Conservation (phyloP, 2,888 invertebrate genomes). For the Strigamia transsilvanica region DNA sequence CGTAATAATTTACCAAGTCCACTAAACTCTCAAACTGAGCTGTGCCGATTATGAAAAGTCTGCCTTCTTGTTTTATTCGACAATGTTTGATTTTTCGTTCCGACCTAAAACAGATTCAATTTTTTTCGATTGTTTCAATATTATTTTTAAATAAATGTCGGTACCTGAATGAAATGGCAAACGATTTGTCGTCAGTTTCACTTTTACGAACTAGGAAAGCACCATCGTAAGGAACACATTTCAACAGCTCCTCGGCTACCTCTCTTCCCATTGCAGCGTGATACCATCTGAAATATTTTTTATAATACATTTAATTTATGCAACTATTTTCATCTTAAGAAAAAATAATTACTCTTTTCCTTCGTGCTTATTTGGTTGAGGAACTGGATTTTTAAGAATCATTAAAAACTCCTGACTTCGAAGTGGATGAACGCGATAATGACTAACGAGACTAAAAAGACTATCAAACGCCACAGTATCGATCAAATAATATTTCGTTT, state of each 20-base stretch:
- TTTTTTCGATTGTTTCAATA: neutral
- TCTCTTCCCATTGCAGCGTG: conserved; percentile 80
- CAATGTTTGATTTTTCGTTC: conserved; percentile 97
- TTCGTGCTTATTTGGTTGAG: conserved; percentile 93
- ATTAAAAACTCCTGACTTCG: conserved; percentile 90
- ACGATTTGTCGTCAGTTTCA: conserved; percentile 83
- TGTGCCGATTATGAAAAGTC: conserved; percentile 87
- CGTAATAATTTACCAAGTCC: conserved; percentile 90
- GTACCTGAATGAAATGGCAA: conserved; percentile 92
- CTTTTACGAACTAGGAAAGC: conserved; percentile 93
- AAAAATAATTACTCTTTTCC: conserved; percentile 72
- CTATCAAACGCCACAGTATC: conserved; percentile 90
- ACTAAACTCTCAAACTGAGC: conserved; percentile 96
- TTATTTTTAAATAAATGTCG: neutral
- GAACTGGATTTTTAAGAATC: conserved; percentile 87
- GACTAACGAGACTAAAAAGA: conserved; percentile 86
- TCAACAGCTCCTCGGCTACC: conserved; percentile 87
- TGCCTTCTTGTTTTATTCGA: conserved; percentile 89
- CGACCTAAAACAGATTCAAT: conserved; percentile 69
- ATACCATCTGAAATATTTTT: conserved; percentile 73
- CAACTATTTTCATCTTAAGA: neutral
- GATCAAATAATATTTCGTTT: conserved; percentile 88
- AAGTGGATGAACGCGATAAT: conserved; percentile 86
- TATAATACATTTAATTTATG: neutral
- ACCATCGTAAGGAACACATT: conserved; percentile 85